Conservation (phyloP, 2,888 invertebrate species). For the Agelastica alni region DNA sequence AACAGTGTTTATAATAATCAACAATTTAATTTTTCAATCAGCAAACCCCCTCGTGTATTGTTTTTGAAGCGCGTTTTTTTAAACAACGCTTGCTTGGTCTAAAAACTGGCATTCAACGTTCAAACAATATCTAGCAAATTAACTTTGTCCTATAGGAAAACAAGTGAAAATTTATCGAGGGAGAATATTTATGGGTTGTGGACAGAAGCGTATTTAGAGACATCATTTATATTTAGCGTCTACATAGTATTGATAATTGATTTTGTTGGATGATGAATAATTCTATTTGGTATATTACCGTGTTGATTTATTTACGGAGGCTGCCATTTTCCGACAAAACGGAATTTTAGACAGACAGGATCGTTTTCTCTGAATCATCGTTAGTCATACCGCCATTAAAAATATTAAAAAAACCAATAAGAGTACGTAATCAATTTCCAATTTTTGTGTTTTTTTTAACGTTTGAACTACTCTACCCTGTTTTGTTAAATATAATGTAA, state of each 20-base stretch:
- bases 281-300: constrained; percentile 33
- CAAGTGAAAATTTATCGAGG: constrained; percentile 38
- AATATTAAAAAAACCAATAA: too few relatives aligned
- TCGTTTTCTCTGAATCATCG: background rate
- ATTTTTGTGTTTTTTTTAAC: too few relatives aligned
- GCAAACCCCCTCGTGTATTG: too few relatives aligned
- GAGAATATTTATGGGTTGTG: constrained; percentile 42
- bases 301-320: constrained; percentile 37
- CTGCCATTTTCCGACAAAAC: constrained; percentile 37
- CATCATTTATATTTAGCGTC: constrained; percentile 44
- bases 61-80: too few relatives aligned
- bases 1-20: too few relatives aligned
- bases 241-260: constrained; percentile 42
- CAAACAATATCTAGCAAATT: constrained; percentile 34
- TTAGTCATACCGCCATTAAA: too few relatives aligned
- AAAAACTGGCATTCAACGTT: constrained; percentile 13
- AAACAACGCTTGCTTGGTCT: background rate
- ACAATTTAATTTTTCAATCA: too few relatives aligned
- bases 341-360: constrained; percentile 23
- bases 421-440: too few relatives aligned
- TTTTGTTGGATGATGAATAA: constrained; percentile 42
- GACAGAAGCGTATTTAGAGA: constrained; percentile 44
- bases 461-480: too few relatives aligned
- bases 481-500: too few relatives aligned
- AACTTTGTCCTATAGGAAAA: constrained; percentile 36